Evolutionary conservation across 2,888 invertebrate species (phyloP).

Genomic region (Euzophera pinguis): DNA sequence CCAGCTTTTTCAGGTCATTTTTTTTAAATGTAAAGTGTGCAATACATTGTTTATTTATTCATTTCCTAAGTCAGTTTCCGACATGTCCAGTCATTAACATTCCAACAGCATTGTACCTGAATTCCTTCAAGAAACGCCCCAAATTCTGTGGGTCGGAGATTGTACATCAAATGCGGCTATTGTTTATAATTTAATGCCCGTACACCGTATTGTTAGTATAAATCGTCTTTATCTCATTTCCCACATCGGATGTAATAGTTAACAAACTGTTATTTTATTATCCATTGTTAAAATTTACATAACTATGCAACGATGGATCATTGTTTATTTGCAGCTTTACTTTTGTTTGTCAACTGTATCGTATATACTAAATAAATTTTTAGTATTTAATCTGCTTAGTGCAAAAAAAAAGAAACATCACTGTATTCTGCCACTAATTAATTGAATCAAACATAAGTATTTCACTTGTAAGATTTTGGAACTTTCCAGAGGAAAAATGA

Average conservation of each 20-base stretch:
- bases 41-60: neutral
- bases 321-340: no score
- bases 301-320: no score
- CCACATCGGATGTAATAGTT: neutral
- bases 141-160: constrained; percentile 38
- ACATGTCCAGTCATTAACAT: constrained; percentile 40
- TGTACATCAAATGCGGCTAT: constrained; percentile 31
- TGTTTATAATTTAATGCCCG: constrained; percentile 35
- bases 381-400: no score
- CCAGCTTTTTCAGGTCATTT: no score
- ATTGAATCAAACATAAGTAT: no score
- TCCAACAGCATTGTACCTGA: constrained; percentile 33
- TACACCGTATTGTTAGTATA: constrained; percentile 13
- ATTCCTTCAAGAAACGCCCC: constrained; percentile 37
- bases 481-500: no score
- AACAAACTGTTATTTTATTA: neutral
- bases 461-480: no score
- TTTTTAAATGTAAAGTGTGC: neutral
- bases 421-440: no score
- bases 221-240: constrained; percentile 14
- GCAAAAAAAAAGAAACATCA: no score
- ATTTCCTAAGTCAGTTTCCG: constrained; percentile 17
- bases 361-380: no score
- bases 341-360: no score
- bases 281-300: neutral